Evolutionary conservation across 2,888 invertebrate genomes (phyloP), one percentile per base, ranked within the genome.

Genomic region (Cabera pusaria): DNA sequence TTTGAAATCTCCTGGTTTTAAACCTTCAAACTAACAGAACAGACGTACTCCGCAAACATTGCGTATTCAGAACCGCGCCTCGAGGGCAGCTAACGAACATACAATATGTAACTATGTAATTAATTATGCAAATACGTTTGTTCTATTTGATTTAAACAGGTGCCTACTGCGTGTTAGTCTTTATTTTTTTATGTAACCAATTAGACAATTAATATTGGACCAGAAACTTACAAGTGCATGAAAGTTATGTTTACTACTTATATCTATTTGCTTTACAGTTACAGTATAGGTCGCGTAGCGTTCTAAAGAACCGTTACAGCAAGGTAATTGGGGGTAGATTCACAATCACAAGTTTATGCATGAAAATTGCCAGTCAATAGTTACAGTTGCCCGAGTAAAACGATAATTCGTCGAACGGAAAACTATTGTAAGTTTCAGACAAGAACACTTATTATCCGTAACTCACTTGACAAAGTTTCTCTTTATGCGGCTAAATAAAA

Each of bases 21-120:
- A 63, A 49, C 56, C 56, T 53, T 56, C 53, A 54, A 56, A 57
- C 59, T 59, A 59, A 59, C 51, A 52, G 55, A n/a, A n/a, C n/a
- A 59, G 52, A 55, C 55, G 52, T 55, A 52, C 42, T 49, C 46
- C 24, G 29, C 22, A 43, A 46, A 28, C 32, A 36, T 44, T 44
- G 24, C 36, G 36, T 36, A 40, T 37, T 36, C 24, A 16, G 22
- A 16, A n/a, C 24, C 19, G 24, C 25, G 25, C 24, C 23, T 19
- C 23, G 22, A 33, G 23, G 39, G 33, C 39, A 27, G 19, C n/a
- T 27, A 32, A 27, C 26, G 12, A 32, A 39, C 29, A 31, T 21
- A 31, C 38, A 32, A 32, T 27, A 39, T 27, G 38, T 39, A 32
- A 17, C 31, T 32, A 9, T 27, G 23, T 40, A 14, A 24, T 40